phyloP scores from a whole-genome alignment of 2,888 invertebrate genomes.

The Athalia cordata region DNA sequence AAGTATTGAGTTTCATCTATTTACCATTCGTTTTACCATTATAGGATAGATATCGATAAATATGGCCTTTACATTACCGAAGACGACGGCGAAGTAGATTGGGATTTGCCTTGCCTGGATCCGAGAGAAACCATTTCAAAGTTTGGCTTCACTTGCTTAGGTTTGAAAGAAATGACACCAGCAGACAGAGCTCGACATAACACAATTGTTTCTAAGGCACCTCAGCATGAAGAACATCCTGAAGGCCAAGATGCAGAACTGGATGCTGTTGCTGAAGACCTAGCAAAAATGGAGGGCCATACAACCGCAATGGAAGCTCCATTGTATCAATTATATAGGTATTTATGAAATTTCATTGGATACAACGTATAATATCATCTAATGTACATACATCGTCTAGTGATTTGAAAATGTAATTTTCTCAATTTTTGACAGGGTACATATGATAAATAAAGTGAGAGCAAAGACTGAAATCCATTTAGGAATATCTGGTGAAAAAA shows the following conservation, averaged over 20 bases:
- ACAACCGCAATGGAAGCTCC: slow-evolving; percentile 90
- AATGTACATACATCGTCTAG: not conserved
- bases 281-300: slow-evolving; percentile 83
- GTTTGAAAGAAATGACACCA: slow-evolving; percentile 85
- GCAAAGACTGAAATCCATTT: slow-evolving; percentile 90
- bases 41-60: slow-evolving; percentile 77
- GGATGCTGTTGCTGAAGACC: slow-evolving; percentile 73
- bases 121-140: slow-evolving; percentile 92
- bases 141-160: slow-evolving; percentile 93
- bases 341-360: not conserved
- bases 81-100: slow-evolving; percentile 96
- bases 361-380: too few species aligned
- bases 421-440: slow-evolving; percentile 78
- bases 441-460: slow-evolving; percentile 86
- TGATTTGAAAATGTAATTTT: slow-evolving; percentile 1
- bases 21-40: slow-evolving; percentile 7
- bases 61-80: slow-evolving; percentile 96
- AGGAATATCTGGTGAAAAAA: slow-evolving; percentile 91
- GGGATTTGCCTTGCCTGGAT: slow-evolving; percentile 94
- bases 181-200: slow-evolving; percentile 71
- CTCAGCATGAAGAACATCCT: slow-evolving; percentile 70
- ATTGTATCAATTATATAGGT: slow-evolving; percentile 83
- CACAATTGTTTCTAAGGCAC: slow-evolving; percentile 61
- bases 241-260: slow-evolving; percentile 62
- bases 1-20: not conserved